Conservation (phyloP, 2,113 vertebrate species). For the Gopherus evgoodei region DNA sequence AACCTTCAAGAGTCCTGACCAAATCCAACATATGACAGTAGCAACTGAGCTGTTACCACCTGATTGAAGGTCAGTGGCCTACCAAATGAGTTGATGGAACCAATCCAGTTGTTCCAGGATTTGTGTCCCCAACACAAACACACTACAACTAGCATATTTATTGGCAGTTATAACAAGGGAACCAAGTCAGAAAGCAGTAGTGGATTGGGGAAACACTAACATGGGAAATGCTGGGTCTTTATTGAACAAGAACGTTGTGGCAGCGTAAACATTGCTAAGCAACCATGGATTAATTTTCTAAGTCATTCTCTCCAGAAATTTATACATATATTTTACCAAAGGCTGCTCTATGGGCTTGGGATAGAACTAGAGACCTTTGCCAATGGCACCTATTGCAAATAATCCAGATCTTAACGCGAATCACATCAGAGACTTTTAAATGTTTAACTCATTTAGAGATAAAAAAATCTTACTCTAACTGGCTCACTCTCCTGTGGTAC, state of each 20-base stretch:
- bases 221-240: not conserved
- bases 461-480: not conserved
- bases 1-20: not conserved
- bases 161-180: not conserved
- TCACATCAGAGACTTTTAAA: not conserved
- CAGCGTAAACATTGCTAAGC: not conserved
- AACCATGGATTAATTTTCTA: not conserved
- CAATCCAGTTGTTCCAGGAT: not conserved
- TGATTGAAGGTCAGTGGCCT: not conserved
- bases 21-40: not conserved
- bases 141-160: rapidly evolving
- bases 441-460: not conserved
- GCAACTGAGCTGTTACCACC: not conserved
- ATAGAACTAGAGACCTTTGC: not conserved
- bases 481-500: not conserved
- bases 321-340: not conserved
- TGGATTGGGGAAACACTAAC: not conserved
- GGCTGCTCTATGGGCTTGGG: not conserved
- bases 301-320: not conserved
- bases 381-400: not conserved
- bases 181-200: not conserved
- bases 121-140: rapidly evolving
- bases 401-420: not conserved
- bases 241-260: not conserved
- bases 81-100: rapidly evolving